Percentiles rank a stretch among this genome's conserved stretches.
Evolutionary conservation across 2,113 vertebrate genomes (phyloP).

Genomic region (Oryzias melastigma): DNA sequence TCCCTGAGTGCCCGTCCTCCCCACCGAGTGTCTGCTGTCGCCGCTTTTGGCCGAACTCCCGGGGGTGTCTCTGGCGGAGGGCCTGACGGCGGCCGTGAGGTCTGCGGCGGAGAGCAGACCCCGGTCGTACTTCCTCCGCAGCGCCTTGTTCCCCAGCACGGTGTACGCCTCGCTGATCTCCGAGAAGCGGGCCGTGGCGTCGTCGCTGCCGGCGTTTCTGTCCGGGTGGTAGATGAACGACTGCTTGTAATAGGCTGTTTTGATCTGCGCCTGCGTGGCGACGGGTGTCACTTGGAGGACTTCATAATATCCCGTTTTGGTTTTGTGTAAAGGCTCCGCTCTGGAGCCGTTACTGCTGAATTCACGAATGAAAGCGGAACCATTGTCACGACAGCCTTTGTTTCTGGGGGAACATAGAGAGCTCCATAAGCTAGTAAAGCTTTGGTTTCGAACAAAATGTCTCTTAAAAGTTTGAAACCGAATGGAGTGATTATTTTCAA

Average conservation of each 20-base stretch:
- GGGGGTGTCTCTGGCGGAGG: conserved; percentile 23
- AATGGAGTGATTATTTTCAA: neutral
- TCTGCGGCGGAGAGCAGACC: conserved; percentile 78
- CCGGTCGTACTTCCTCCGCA: conserved; percentile 86
- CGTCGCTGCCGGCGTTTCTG: conserved; percentile 79
- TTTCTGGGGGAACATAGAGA: neutral
- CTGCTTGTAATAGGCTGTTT: conserved; percentile 89
- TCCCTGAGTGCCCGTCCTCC: neutral
- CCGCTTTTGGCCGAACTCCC: neutral
- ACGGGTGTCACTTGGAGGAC: conserved; percentile 74
- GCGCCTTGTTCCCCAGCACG: conserved; percentile 79
- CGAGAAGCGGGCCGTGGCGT: conserved; percentile 80
- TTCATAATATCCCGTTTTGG: conserved; percentile 82
- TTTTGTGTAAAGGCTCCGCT: conserved; percentile 52
- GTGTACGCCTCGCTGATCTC: conserved; percentile 85
- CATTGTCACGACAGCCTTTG: neutral
- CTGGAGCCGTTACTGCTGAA: conserved; percentile 29
- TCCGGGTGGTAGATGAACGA: conserved; percentile 88
- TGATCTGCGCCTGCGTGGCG: conserved; percentile 86
- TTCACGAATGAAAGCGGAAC: conserved; percentile 13
- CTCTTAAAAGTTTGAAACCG: rapidly evolving
- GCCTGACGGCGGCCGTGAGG: conserved; percentile 47
- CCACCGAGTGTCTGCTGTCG: neutral
- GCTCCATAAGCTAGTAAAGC: neutral
- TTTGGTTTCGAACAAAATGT: too few relatives aligned